Base-by-base conservation (phyloP, 2,888 invertebrate genomes). In the Hirtodrosophila confusa region DNA sequence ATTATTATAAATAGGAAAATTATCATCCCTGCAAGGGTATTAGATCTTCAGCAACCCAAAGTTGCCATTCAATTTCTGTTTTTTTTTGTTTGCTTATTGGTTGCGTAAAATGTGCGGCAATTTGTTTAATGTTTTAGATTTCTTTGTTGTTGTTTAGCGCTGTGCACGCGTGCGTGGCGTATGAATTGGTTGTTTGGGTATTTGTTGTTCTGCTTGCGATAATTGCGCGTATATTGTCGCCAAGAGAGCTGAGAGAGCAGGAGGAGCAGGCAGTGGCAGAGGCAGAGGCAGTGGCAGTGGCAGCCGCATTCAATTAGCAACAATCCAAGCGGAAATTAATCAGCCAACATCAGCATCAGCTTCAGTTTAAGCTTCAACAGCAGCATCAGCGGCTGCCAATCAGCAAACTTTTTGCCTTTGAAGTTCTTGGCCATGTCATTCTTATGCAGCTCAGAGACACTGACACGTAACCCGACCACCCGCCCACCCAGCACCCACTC, bases 341-440 rank as follows among this genome's bases (percentile, higher is more conserved):
- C 76, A 69, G 61, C 64, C 57, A 65, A 68, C 61, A 60, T 7
- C 5, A 31, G 31, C 53, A 41, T 56, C 56, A 64, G 12, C 41
- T 11, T 45, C 45, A 31, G 33, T 60, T 54, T 54, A 57, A 63
- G 49, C 47, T 48, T 53, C 53, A 45, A 11, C n/a, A 65, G 53
- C 66, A 58, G 54, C 39, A 55, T 53, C 39, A 58, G n/a, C n/a
- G 57, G 45, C 50, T 67, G 74, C 62, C 78, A 77, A 84, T 80
- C 79, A 84, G 57, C 40, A 63, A 31, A 54, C 49, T 71, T 67
- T 68, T 39, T 33, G 66, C 69, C 68, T 77, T 83, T 80, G 75
- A 83, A 77, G 80, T 83, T 63, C 27, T 37, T 57, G 51, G 51
- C 57, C 58, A 67, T 80, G 74, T 72, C 68, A 68, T 62, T 75